Evolutionary conservation across 1,140 invertebrate species (phyloP).

Genomic region (Harlomillsia oculata): DNA sequence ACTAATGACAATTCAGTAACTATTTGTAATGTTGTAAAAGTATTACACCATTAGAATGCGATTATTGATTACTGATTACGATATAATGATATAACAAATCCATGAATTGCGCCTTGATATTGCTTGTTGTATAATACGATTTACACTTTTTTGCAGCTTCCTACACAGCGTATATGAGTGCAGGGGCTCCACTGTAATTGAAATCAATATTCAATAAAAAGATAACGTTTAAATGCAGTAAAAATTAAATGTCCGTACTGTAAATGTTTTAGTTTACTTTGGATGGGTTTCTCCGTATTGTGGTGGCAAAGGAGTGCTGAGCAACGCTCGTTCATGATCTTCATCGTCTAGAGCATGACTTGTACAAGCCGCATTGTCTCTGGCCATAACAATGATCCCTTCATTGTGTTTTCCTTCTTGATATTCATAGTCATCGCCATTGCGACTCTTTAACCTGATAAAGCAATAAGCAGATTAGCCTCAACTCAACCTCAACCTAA

Average conservation of each 20-base stretch:
- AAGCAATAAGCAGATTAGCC: no score
- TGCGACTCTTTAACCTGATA: no score
- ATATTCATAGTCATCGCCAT: no score
- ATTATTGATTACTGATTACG: no score
- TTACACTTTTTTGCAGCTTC: no score
- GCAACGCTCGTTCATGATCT: slow-evolving; percentile 6
- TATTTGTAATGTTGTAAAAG: no score
- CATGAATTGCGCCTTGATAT: no score
- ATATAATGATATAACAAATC: no score
- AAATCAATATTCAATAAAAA: background rate
- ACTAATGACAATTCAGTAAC: no score
- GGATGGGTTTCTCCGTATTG: slow-evolving; percentile 34
- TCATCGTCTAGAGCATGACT: slow-evolving; percentile 7
- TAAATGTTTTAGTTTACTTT: slow-evolving; percentile 18
- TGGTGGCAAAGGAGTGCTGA: slow-evolving; percentile 28
- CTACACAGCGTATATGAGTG: slow-evolving; percentile 34
- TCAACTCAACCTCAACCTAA: no score
- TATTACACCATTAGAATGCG: no score
- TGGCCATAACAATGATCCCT: slow-evolving; percentile 4
- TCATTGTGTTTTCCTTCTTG: background rate
- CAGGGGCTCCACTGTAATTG: slow-evolving; percentile 31
- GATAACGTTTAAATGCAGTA: background rate
- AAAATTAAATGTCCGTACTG: background rate
- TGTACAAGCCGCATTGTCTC: background rate
- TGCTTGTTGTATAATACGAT: background rate